Evolutionary conservation across 2,888 invertebrate species (phyloP).

Genomic region (Ecliptopera silaceata): DNA sequence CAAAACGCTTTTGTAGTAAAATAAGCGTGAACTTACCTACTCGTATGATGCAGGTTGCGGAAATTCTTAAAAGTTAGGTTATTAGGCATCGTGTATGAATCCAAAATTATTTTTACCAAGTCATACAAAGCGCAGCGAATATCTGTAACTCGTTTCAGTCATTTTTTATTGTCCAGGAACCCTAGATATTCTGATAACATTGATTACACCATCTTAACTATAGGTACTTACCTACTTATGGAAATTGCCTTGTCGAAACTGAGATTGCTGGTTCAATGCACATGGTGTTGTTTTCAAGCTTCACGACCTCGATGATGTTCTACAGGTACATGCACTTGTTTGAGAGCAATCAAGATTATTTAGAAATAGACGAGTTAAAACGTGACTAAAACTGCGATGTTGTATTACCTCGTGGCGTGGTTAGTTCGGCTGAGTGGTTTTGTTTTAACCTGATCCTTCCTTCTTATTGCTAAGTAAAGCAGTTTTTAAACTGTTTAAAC

Average conservation of each 20-base stretch:
- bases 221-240: not conserved
- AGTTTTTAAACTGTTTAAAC: not conserved
- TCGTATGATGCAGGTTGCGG: not conserved
- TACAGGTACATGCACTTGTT: conserved; percentile 14
- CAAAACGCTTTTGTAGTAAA: not conserved
- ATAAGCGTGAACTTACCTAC: not conserved
- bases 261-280: conserved; percentile 35
- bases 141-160: no score
- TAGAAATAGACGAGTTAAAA: conserved; percentile 31
- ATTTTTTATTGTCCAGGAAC: not conserved
- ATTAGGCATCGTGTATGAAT: not conserved
- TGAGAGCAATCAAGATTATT: conserved; percentile 29
- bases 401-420: conserved; percentile 26
- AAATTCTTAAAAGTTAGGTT: not conserved
- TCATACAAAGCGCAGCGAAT: no score
- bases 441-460: not conserved
- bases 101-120: no score
- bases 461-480: not conserved
- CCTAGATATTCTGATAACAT: conserved; percentile 4
- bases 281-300: conserved; percentile 28
- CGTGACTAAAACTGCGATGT: conserved; percentile 33
- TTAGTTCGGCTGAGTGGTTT: conserved; percentile 19
- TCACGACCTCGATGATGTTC: conserved; percentile 24
- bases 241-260: conserved; percentile 24
- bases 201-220: conserved; percentile 13